These are phyloP conservation scores for Escarpia spicata DNA, from an alignment of 2,888 invertebrate species.

Conservation along the genomic window DNA sequence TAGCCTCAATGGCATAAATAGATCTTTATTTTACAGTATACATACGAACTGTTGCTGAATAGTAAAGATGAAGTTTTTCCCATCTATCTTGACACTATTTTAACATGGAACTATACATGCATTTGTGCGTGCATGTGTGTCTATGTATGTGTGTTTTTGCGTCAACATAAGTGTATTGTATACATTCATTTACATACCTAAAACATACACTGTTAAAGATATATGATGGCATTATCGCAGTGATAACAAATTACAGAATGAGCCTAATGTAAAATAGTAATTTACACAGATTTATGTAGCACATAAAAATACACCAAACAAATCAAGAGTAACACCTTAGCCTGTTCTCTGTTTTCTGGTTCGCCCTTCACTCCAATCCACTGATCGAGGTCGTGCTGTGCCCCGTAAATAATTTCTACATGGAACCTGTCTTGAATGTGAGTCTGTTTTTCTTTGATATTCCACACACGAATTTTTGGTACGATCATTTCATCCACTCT, in stretches of 20 bases:
- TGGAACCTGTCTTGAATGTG: conserved; percentile 16
- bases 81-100: too few species aligned
- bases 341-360: neutral
- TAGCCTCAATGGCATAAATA: neutral
- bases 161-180: too few species aligned
- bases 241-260: neutral
- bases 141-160: too few species aligned
- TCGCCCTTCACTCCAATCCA: neutral
- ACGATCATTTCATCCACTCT: conserved; percentile 13
- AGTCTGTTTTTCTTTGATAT: neutral
- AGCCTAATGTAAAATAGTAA: neutral
- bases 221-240: too few species aligned
- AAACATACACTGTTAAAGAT: too few species aligned
- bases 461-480: neutral
- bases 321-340: neutral
- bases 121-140: too few species aligned
- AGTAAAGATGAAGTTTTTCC: too few species aligned
- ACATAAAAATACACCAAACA: neutral
- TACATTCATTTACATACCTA: too few species aligned
- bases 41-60: neutral
- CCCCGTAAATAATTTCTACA: neutral
- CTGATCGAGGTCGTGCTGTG: neutral
- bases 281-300: neutral
- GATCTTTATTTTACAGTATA: neutral
- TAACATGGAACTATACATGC: too few species aligned